Base-by-base conservation (phyloP, 35 echinoderm and acorn worm species). In the Amphiura filiformis region DNA sequence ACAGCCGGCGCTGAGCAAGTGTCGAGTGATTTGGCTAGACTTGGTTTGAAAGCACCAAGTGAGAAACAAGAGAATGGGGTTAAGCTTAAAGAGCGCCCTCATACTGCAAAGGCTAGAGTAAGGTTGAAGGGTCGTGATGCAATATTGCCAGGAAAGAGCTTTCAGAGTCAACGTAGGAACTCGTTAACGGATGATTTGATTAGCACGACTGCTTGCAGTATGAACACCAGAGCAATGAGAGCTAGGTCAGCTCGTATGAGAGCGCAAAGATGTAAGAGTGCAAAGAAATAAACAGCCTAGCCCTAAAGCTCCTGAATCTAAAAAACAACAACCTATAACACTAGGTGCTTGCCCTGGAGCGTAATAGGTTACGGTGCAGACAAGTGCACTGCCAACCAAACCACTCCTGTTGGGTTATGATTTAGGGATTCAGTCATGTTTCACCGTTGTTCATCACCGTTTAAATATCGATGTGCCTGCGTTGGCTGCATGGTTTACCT, bases 61-160 rank as follows among this genome's bases (percentile, higher is more conserved):
- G 87, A 89, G 22, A 49, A 65, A 77, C 36, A 85, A 31, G 56
- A 7, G 12, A 32, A 31, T 78, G 41, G 39, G 20, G n/a, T n/a
- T n/a, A 87, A 84, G n/a, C 30, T 76, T 40, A 82, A 76, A 32
- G 35, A 40, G 2, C 41, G 57, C 38, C 93, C 88, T 18, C 84
- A 83, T 76, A 95, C 89, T 75, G 89, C 81, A 23, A 87, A 49
- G 33, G 57, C 84, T 31, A 82, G 84, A 38, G 36, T 38, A 37
- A 56, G 70, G 0, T 31, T 70, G 0, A 82, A 35, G 36, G 95
- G 95, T 12, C 76, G 95, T 31, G 85, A 97, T 86, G 84, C 95
- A 49, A 39, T 93, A 49, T 49, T 91, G 26, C 82, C 95, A n/a
- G 95, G 95, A 30, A 97, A 97, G 78, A 89, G 91, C 35, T 97